Conservation (phyloP, 2,113 vertebrate genomes). For the Chionis minor region DNA sequence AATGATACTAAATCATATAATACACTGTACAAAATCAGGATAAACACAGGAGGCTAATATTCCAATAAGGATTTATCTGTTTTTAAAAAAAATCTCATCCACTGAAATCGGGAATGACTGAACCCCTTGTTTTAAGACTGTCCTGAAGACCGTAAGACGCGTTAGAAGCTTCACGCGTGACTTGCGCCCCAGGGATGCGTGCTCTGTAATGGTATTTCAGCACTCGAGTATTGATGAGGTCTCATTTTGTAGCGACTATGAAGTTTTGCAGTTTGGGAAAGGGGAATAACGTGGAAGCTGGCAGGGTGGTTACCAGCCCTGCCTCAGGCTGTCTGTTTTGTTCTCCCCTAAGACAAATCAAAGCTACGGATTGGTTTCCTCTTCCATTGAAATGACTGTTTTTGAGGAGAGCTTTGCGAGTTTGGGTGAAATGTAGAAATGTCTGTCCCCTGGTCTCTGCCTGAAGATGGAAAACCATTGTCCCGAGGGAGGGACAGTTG, state of each 20-base stretch:
- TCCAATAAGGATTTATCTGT: neutral
- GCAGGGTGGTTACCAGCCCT: neutral
- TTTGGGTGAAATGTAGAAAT: neutral
- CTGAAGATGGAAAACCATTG: neutral
- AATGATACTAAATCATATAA: neutral
- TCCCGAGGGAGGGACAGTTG: neutral
- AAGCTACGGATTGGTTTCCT: neutral
- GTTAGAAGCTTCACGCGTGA: neutral
- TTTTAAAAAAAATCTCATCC: neutral
- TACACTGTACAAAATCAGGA: neutral
- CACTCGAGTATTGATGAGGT: neutral
- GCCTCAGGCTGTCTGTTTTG: neutral
- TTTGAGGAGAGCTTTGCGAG: neutral
- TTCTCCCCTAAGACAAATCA: neutral
- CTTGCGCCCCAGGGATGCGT: neutral
- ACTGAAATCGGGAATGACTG: neutral
- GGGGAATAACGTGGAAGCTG: neutral
- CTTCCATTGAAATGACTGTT: neutral
- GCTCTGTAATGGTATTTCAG: neutral
- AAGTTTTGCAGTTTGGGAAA: neutral
- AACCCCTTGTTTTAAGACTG: neutral
- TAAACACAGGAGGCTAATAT: neutral
- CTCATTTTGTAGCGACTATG: neutral
- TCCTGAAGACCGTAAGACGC: neutral
- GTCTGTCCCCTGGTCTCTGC: neutral